Evolutionary conservation across 2,888 invertebrate genomes (phyloP), one percentile per base, ranked within the genome.

Genomic region (Amphiduros pacificus): DNA sequence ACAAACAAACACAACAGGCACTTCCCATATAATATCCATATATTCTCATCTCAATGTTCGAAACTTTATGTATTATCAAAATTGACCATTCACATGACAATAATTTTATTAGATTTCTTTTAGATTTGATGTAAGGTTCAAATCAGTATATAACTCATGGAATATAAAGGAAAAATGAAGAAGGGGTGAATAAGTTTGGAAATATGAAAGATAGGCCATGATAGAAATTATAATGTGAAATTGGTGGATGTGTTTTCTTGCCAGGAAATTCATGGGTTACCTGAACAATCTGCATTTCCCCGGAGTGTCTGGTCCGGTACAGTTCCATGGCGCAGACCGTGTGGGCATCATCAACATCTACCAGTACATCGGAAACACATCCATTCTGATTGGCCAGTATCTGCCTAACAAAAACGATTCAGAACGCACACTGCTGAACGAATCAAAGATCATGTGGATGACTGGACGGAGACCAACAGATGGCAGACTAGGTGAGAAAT

Each of bases 241-340:
- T n/a, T n/a, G n/a, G n/a, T n/a, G 17, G 9, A 36, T 36, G 31
- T 29, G 20, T 44, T 62, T 22, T 72, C 64, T 62, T 81, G 83
- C 58, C 74, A 88, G 88, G 65, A 84, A 86, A 62, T 85, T 89
- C 52, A 87, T 88, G 1, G 83, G 87, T 20, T 82, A 89, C 17
- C 85, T 91, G 36, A 86, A 87, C 70, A 81, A 86, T 64, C 89
- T 89, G 0, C 87, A 90, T 73, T 91, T 91, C 76, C 77, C 86
- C 54, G 92, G 92, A 2, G 89, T 91, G 0, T 90, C 91, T 0
- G 91, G 91, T 0, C 83, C 86, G 62, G 89, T 91, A 4, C 86
- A 87, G 68, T 91, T 91, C 76, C 63, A 70, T 28, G 89, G 89
- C 0, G 88, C 89, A 1, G 89, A 91, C 2, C 84, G 91, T 36